phyloP scores from a whole-genome alignment of 2,888 invertebrate genomes.

The Idaea dimidiata region DNA sequence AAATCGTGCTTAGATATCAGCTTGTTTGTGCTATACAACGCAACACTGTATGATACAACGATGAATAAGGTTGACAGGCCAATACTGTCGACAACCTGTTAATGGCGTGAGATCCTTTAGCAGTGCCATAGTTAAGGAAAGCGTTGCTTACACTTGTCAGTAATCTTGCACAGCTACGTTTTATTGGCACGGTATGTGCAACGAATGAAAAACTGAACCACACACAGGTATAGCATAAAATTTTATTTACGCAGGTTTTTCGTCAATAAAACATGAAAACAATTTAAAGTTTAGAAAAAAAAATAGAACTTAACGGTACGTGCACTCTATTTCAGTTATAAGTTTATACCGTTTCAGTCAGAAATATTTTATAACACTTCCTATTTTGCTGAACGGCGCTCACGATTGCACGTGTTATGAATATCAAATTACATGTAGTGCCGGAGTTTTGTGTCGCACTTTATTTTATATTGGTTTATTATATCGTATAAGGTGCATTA shows the following conservation, averaged over 20 bases:
- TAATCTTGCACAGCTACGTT: too few species aligned
- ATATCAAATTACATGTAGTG: constrained; percentile 57
- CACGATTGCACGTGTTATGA: constrained; percentile 65
- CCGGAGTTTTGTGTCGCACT: constrained; percentile 42
- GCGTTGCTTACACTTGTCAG: too few species aligned
- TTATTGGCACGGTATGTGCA: too few species aligned
- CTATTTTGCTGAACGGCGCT: constrained; percentile 65
- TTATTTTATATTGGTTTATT: constrained; percentile 45
- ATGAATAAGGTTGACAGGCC: too few species aligned
- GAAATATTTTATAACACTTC: constrained; percentile 68
- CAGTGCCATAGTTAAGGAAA: too few species aligned
- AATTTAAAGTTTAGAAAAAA: constrained; percentile 1
- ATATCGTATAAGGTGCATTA: constrained; percentile 36
- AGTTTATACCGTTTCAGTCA: constrained; percentile 61
- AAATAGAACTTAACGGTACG: constrained; percentile 50
- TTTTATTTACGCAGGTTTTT: not conserved
- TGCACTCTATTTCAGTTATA: constrained; percentile 65
- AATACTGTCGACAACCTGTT: too few species aligned
- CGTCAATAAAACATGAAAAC: not conserved
- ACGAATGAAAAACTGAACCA: too few species aligned
- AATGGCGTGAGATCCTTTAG: too few species aligned
- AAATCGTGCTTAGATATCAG: too few species aligned
- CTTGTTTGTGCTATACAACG: too few species aligned
- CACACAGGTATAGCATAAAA: too few species aligned
- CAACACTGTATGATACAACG: too few species aligned